Conservation (phyloP, 2,797 vertebrate species). For the Anisognathus igniventris region DNA sequence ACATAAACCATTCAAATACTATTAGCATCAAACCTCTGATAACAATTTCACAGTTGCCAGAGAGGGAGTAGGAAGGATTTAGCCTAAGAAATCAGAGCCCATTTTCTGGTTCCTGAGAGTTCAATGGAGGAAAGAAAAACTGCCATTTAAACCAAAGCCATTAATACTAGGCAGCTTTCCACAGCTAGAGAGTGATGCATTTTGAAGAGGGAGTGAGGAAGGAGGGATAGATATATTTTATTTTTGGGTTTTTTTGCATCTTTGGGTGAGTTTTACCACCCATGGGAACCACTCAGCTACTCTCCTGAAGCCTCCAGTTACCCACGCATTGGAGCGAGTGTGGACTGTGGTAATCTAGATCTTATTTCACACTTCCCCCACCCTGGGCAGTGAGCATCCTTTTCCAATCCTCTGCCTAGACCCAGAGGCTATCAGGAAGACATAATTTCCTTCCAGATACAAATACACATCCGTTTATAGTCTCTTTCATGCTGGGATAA, state of each 20-base stretch:
- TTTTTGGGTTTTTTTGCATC: accelerated
- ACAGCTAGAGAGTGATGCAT: background rate
- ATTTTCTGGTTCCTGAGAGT: background rate
- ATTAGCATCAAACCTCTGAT: background rate
- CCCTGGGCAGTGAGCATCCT: background rate
- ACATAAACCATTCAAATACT: background rate
- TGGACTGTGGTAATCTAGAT: background rate
- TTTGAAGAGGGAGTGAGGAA: background rate
- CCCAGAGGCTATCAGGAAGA: background rate
- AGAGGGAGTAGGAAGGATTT: background rate
- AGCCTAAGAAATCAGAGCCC: background rate
- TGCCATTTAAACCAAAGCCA: background rate
- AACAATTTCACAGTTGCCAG: background rate
- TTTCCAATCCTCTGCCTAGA: background rate
- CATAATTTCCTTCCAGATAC: background rate
- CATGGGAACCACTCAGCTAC: background rate
- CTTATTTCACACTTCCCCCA: background rate
- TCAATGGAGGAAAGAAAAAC: background rate
- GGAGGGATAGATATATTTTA: background rate
- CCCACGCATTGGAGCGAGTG: background rate
- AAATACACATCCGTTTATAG: background rate
- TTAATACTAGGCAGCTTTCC: background rate
- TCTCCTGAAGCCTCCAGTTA: background rate
- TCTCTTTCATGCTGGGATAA: background rate
- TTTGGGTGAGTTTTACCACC: background rate